Evolutionary conservation across 2,113 vertebrate genomes (phyloP), one percentile per base, ranked within the genome.

Genomic region (Pica pica): DNA sequence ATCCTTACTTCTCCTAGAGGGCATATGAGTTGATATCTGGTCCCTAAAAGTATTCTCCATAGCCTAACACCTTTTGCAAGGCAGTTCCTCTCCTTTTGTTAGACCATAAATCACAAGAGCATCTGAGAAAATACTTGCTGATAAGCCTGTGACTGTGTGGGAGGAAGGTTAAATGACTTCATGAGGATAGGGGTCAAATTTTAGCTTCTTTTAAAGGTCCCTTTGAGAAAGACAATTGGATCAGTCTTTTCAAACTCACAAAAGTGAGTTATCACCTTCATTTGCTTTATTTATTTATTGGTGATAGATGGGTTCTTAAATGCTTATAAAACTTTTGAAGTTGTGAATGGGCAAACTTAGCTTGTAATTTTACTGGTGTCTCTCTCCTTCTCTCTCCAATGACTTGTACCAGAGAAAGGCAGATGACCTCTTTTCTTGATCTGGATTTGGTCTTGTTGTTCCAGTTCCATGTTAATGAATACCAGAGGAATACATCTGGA

Each of bases 381-480:
- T 77, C 33, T 73, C n/a, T 44, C 37, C n/a, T 88, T 27, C 16
- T 59, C 28, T 35, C 22, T 89, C n/a, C 42, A 69, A 12, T 5
- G 53, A 42, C 57, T 92, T 35, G 44, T 42, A 33, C 21, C 16
- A 86, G 42, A 83, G 49, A 70, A 93, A 90, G 59, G 37, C 28
- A 91, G 37, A 87, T 77, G 76, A 86, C 63, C 68, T 94, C 59
- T 86, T 94, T 89, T 69, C 55, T 70, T 90, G 55, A 74, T 91
- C n/a, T 77, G 71, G 22, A 56, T 94, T 86, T 83, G 37, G 41
- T 80, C 76, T 55, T 53, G 46, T 83, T 92, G 53, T 68, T 93
- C 92, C 76, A 93, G 49, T 91, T 95, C 56, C 80, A 83, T 89
- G 76, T 49, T 95, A 95, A 89, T 92, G 87, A 86, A 73, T 76